Evolutionary conservation across 2,797 vertebrate species (phyloP).

Genomic region (Sebastes kiyomatsui): DNA sequence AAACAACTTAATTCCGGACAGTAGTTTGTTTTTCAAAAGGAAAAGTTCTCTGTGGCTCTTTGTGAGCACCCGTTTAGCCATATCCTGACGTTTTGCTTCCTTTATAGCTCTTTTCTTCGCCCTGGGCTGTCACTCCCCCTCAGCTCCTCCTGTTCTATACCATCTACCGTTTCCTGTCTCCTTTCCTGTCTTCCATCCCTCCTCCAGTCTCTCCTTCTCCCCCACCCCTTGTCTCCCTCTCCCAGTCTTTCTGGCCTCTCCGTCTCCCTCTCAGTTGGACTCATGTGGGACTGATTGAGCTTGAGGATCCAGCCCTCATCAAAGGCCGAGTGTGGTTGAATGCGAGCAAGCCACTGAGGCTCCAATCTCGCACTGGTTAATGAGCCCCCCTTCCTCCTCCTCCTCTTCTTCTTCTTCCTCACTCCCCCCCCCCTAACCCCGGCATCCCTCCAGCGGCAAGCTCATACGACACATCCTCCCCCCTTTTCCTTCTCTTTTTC

Average conservation of each 20-base stretch:
- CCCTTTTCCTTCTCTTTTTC: constrained; percentile 14
- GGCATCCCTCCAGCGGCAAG: constrained; percentile 58
- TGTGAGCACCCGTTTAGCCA: constrained; percentile 38
- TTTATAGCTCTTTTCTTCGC: constrained; percentile 57
- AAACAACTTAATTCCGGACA: constrained; percentile 43
- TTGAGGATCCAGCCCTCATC: constrained; percentile 85
- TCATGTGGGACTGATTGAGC: constrained; percentile 89
- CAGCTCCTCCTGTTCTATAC: constrained; percentile 42
- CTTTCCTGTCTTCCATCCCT: constrained; percentile 50
- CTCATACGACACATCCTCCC: constrained; percentile 35
- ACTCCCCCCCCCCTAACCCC: constrained; percentile 11
- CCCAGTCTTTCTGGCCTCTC: constrained; percentile 59
- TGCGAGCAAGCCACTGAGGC: constrained; percentile 82
- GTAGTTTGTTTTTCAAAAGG: constrained; percentile 51
- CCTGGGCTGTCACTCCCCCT: constrained; percentile 52
- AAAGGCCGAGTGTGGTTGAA: constrained; percentile 85
- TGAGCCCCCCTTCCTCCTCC: constrained; percentile 72
- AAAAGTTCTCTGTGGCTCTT: constrained; percentile 50
- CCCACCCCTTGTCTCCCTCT: constrained; percentile 55
- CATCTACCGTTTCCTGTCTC: constrained; percentile 60
- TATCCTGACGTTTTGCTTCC: constrained; percentile 41
- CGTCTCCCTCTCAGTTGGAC: constrained; percentile 71
- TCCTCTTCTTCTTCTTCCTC: constrained; percentile 46
- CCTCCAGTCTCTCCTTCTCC: constrained; percentile 26
- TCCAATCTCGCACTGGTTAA: constrained; percentile 85